phyloP scores from a whole-genome alignment of 1,140 invertebrate species.

The Drosophila pandora region DNA sequence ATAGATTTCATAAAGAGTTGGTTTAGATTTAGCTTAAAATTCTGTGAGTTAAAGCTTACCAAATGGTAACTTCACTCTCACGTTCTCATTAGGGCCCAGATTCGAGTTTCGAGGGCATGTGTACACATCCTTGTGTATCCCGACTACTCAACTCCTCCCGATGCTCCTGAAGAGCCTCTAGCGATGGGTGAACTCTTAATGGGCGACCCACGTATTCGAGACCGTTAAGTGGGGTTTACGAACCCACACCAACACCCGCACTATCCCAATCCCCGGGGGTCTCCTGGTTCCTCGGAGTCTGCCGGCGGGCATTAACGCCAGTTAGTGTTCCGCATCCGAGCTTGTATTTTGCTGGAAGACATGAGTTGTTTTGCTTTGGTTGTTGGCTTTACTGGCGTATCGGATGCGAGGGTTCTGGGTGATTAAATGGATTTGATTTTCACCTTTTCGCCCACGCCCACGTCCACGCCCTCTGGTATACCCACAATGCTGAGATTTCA shows the following conservation, averaged over 20 bases:
- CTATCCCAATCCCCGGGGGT: neutral
- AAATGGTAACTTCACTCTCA: neutral
- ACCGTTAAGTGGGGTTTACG: conserved; percentile 69
- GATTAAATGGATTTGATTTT: conserved; percentile 74
- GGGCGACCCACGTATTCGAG: conserved; percentile 32
- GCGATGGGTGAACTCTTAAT: conserved; percentile 40
- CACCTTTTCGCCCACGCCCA: conserved; percentile 24
- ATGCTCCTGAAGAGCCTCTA: conserved; percentile 14
- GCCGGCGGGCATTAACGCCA: conserved; percentile 61
- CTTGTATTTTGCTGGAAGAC: conserved; percentile 9
- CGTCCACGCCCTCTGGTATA: conserved; percentile 1
- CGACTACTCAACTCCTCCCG: conserved; percentile 27
- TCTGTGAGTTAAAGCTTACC: neutral
- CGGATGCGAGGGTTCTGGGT: conserved; percentile 41
- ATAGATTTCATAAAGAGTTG: neutral
- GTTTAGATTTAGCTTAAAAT: neutral
- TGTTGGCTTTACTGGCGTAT: conserved; percentile 38
- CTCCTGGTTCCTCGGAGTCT: neutral
- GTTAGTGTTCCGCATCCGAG: conserved; percentile 44
- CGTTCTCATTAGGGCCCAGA: conserved; percentile 10
- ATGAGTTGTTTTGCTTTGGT: conserved; percentile 26
- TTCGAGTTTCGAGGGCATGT: conserved; percentile 8
- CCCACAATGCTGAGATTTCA: conserved; percentile 30
- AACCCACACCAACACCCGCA: conserved; percentile 36
- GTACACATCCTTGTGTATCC: conserved; percentile 11